Evolutionary conservation across 2,888 invertebrate genomes (phyloP), one percentile per base, ranked within the genome.

Genomic region (Carcina quercana): DNA sequence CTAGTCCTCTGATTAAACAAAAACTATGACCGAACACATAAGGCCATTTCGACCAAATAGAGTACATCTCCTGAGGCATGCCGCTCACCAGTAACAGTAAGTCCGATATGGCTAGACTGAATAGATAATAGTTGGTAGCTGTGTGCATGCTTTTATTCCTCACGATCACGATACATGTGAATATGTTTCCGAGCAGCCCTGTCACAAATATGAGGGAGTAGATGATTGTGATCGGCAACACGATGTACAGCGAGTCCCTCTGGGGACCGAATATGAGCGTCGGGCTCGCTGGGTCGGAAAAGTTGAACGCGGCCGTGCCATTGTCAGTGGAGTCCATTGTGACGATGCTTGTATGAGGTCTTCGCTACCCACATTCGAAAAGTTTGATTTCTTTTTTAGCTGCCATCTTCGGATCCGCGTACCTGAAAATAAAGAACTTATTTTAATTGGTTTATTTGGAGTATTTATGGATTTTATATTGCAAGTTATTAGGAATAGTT

Each of bases 41-140:
- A 0, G 91, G 91, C 83, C 91, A 91, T 50, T 90, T 90, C 1
- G 86, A 89, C 92, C 92, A 93, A 34, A 92, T 89, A 21, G 87
- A 86, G 61, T 92, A 91, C 65, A 93, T 89, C 83, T 95, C 95
- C 45, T 91, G 91, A 0, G 95, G 95, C 53, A 95, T 87, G 0
- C 95, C 95, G 40, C 92, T 88, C 0, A 93, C 68, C 10, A 95
- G 74, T 10, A 95, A 76, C 13, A 95, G 74, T 20, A 95, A 85
- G 66, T 95, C 95, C 2, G 94, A 94, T 39, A 95, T 86, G 4
- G 95, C 93, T 60, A 95, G 74, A 63, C 92, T 94, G 73, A 95
- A 94, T 34, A 95, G 80, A 61, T 95, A 95, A 59, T 90, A 92
- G 54, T 92, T 92, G 5, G 91, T 92, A 2, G 91, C 91, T 11